Evolutionary conservation across 2,797 vertebrate species (phyloP).

Genomic region (Microcaecilia unicolor): DNA sequence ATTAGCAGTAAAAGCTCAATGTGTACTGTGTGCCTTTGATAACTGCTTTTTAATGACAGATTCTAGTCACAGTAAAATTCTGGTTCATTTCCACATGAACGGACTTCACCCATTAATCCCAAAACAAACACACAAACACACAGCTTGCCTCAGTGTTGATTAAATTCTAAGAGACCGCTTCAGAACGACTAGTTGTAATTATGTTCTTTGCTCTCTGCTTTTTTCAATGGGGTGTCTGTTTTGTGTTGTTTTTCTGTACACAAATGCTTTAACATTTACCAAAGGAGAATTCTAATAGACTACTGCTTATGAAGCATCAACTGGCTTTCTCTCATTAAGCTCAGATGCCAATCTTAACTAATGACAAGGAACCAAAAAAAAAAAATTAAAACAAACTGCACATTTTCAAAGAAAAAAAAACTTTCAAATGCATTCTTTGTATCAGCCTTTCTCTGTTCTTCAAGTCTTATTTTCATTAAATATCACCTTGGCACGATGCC

Average conservation of each 20-base stretch:
- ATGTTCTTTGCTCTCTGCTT: constrained; percentile 5
- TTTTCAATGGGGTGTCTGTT: constrained; percentile 9
- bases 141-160: not conserved
- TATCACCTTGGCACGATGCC: no score
- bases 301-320: constrained; percentile 13
- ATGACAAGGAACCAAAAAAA: constrained; percentile 12
- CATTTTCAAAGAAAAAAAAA: not conserved
- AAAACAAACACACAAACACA: no score
- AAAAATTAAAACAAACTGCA: constrained; percentile 2
- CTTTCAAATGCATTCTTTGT: not conserved
- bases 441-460: not conserved
- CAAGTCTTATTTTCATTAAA: not conserved
- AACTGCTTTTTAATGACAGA: constrained; percentile 43
- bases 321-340: not conserved
- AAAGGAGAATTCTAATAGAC: constrained; percentile 16
- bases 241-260: no score
- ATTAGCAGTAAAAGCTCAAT: constrained; percentile 28
- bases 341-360: not conserved
- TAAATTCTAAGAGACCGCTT: not conserved
- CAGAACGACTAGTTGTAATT: not conserved
- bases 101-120: constrained; percentile 25
- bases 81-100: constrained; percentile 31
- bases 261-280: constrained; percentile 21
- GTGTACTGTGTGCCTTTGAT: constrained; percentile 7
- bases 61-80: constrained; percentile 23